Evolutionary conservation across 2,888 invertebrate genomes (phyloP), one percentile per base, ranked within the genome.

Genomic region (Limnephilus rhombicus): DNA sequence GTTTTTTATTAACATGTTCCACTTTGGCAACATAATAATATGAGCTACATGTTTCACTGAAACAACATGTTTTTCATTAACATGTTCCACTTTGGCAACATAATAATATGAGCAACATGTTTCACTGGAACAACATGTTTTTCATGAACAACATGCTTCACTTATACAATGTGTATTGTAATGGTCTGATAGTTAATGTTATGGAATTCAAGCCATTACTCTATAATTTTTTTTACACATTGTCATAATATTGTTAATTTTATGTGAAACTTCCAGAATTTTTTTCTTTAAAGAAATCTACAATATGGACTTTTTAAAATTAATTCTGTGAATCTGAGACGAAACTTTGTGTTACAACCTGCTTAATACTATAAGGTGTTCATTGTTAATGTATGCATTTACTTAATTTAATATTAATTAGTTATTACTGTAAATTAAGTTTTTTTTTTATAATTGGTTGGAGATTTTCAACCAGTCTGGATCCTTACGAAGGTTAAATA

Each of bases 171-270:
- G 68, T 68, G n/a, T 9, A 68, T 68, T 68, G 18, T 68, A 68
- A 68, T 68, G 68, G 68, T 68, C 68, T 68, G n/a, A 68, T n/a
- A 68, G 68, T 68, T n/a, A 68, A 68, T 68, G 68, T 68, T 68
- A 7, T 68, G 53, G 53, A 68, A 68, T 68, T 68, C 7, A 68
- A 68, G 53, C 53, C 18, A 24, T 68, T 68, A 68, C 24, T 68
- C 53, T 24, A 18, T 18, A 68, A 49, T 49, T 49, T 49, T 49
- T 49, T 49, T 15, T 68, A 4, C 18, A 68, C 53, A 68, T 49
- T 49, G 13, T 49, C 49, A 49, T 49, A 49, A 49, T 24, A 68
- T 68, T 68, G 53, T 68, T 68, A 68, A 68, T 68, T 68, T 68
- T 68, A n/a, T n/a, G 9, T 24, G 24, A 18, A 1, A 68, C 68